phyloP scores from a whole-genome alignment of 2,113 vertebrate species.

The Planiliza haematocheilus region DNA sequence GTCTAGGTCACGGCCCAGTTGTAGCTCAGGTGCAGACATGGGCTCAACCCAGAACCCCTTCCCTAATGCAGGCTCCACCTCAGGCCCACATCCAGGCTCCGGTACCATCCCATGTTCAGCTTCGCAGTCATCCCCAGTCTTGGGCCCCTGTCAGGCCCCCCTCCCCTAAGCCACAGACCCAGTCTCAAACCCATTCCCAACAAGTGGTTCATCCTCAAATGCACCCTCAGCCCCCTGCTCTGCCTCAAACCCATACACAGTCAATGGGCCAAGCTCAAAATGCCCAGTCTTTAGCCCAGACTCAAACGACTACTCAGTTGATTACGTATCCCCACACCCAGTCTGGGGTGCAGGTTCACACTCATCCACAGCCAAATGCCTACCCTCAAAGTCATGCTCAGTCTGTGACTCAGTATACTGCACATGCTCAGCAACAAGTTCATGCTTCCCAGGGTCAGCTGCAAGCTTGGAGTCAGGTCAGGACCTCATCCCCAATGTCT shows the following conservation, averaged over 20 bases:
- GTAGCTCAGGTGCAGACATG: slow-evolving; percentile 55
- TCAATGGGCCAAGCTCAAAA: slow-evolving; percentile 15
- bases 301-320: slow-evolving; percentile 28
- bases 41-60: slow-evolving; percentile 49
- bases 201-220: too few relatives aligned
- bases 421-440: slow-evolving; percentile 37
- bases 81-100: slow-evolving; percentile 44
- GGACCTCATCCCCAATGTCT: slow-evolving; percentile 51
- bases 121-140: slow-evolving; percentile 63
- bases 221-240: too few relatives aligned
- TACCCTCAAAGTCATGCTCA: slow-evolving; percentile 27
- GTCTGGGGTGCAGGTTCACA: neutral
- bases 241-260: slow-evolving; percentile 27
- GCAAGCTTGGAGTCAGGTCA: slow-evolving; percentile 64
- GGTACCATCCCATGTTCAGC: slow-evolving; percentile 63
- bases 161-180: slow-evolving; percentile 51
- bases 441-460: slow-evolving; percentile 47
- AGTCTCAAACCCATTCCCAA: slow-evolving; percentile 15
- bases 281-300: slow-evolving; percentile 5
- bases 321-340: neutral
- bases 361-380: neutral
- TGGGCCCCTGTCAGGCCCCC: slow-evolving; percentile 68
- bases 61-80: slow-evolving; percentile 30
- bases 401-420: slow-evolving; percentile 10
- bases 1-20: slow-evolving; percentile 26